A percentile compares a stretch with the other conserved stretches of the same genome.
These are phyloP conservation scores for Fulica atra DNA, from an alignment of 2,113 vertebrate species.

Conservation along the genomic window DNA sequence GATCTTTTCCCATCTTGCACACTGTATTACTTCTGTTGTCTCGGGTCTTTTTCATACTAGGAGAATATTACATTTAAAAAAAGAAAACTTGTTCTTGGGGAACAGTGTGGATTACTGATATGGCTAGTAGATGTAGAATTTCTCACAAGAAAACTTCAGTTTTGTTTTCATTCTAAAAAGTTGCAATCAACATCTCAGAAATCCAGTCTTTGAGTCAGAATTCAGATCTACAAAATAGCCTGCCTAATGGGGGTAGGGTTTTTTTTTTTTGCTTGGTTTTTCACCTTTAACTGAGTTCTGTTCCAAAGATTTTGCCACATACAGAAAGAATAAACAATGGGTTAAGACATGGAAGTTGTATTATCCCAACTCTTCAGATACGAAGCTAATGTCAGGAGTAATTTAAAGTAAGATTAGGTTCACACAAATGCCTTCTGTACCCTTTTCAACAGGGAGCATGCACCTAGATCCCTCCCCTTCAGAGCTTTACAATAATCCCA, in stretches of 20 bases:
- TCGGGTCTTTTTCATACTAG: neutral
- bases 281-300: neutral
- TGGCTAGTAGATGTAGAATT: neutral
- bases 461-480: neutral
- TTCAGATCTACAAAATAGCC: neutral
- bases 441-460: neutral
- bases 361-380: neutral
- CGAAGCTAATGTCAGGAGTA: neutral
- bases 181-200: neutral
- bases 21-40: neutral
- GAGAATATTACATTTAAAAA: neutral
- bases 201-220: neutral
- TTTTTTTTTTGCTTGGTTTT: neutral
- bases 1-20: neutral
- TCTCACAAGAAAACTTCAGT: neutral
- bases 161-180: neutral
- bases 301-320: neutral
- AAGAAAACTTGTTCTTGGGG: neutral
- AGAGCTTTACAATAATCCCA: neutral
- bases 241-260: fast-evolving
- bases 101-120: neutral
- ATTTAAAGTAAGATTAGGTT: neutral
- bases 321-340: neutral
- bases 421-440: neutral
- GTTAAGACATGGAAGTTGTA: neutral